Base-by-base conservation (phyloP, 2,888 invertebrate species). In the Aspidiotus destructor region DNA sequence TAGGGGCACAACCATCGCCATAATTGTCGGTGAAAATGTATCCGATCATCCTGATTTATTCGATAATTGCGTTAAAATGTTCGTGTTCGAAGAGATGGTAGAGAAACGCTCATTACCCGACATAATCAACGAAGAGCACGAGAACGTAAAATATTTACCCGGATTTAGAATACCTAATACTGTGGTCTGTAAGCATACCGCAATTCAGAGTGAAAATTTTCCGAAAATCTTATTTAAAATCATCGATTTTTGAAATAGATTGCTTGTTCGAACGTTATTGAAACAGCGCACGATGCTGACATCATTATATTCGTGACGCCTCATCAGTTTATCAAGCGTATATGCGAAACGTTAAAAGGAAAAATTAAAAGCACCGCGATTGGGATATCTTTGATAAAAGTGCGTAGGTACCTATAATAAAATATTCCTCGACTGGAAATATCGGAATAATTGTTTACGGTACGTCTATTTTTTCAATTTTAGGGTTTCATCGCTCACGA, bases 101-200 rank as follows among this genome's bases (percentile, higher is more conserved):
- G 86, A 96, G 73, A 94, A 92, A 13, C 86, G 86, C 76, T 99
- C 98, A 77, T 80, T 99, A 72, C 96, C 97, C 62, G 98, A 99
- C 79, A 96, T 97, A 73, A 99, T 99, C 76, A 99, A 99, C 81
- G 88, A 89, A 75, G 87, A 90, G 9, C 97, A 99, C 78, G 98
- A 97, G 80, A 99, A 99, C 81, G 88, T 97, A 7, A 99, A 99
- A 81, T 99, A 99, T 80, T 83, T 99, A 72, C 96, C 97, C 41
- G 97, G 97, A 48, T 91, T 93, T 77, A 89, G 86, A 78, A 79
- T 99, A 69, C 97, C 98, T 41, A 80, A 84, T 17, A 98, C 97
- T 85, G 92, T 99, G 80, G 96, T 96, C 83, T 85, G 93, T 86
- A 76, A 70, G 60, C 53, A 28, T 28, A 28, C 28, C n/a, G n/a